These are phyloP conservation scores for Cydia pomonella DNA, from an alignment of 1,140 invertebrate genomes.

Conservation along the genomic window DNA sequence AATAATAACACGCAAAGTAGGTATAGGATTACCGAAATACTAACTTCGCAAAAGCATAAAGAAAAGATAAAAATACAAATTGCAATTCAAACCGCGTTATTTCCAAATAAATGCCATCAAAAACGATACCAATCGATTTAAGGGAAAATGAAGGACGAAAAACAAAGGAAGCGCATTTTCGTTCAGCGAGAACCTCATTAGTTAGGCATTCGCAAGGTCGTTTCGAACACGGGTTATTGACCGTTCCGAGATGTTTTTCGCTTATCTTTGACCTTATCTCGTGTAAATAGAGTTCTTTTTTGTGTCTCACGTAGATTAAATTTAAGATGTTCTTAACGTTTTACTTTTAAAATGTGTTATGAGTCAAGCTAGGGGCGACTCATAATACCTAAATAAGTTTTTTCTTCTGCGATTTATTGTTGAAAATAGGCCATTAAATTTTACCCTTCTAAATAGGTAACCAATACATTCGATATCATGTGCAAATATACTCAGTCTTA, in stretches of 20 bases:
- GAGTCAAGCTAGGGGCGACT: neutral
- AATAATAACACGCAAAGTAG: neutral
- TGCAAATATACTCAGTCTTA: too few relatives aligned
- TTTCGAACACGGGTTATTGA: neutral
- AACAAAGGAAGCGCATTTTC: constrained; percentile 23
- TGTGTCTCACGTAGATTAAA: neutral
- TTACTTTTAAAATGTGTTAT: neutral
- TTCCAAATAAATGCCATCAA: constrained; percentile 16
- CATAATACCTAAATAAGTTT: neutral
- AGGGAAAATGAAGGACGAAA: constrained; percentile 22
- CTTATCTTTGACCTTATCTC: constrained; percentile 21
- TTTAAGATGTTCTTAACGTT: neutral
- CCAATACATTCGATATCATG: too few relatives aligned
- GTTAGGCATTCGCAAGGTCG: constrained; percentile 5
- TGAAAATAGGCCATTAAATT: too few relatives aligned
- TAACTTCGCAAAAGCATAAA: neutral
- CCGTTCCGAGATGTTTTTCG: neutral
- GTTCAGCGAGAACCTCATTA: neutral
- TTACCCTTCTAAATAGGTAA: too few relatives aligned
- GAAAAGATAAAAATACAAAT: constrained; percentile 7
- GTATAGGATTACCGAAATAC: neutral
- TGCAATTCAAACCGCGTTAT: constrained; percentile 13
- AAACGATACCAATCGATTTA: constrained; percentile 4
- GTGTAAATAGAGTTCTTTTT: neutral
- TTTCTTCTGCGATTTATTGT: neutral